phyloP scores from a whole-genome alignment of 1,140 invertebrate species.

The Saccostrea cuccullata region DNA sequence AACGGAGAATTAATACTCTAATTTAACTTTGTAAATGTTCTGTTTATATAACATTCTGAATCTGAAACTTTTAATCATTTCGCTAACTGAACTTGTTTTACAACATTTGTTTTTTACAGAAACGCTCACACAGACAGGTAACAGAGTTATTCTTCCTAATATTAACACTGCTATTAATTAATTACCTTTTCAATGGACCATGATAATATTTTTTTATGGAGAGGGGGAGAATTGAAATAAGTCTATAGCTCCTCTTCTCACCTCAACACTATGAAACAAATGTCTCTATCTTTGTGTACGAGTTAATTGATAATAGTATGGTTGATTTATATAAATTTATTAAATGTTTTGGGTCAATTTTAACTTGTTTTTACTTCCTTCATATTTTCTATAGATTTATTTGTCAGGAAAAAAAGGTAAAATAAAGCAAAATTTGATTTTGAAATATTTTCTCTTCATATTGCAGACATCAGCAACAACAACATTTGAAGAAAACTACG shows the following conservation, averaged over 20 bases:
- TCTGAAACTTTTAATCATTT: neutral
- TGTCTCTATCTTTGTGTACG: no score
- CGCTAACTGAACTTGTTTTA: neutral
- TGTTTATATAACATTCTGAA: neutral
- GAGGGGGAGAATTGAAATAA: neutral
- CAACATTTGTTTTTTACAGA: neutral
- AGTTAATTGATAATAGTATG: no score
- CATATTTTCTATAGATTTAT: neutral
- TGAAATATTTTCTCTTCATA: neutral
- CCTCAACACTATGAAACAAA: no score
- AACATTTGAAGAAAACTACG: constrained; percentile 25
- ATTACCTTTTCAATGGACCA: neutral
- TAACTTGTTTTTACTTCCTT: neutral
- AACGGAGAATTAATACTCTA: neutral
- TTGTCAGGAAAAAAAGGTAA: neutral
- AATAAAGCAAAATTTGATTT: neutral
- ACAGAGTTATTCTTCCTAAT: neutral
- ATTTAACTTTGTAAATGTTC: neutral
- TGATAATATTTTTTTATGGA: neutral
- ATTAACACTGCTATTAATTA: neutral
- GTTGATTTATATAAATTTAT: no score
- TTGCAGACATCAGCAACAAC: constrained; percentile 9
- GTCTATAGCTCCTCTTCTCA: no score
- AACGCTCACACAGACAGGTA: constrained; percentile 9
- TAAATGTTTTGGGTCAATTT: neutral